Evolutionary conservation across 2,113 vertebrate species (phyloP).

Genomic region (Candoia aspera): DNA sequence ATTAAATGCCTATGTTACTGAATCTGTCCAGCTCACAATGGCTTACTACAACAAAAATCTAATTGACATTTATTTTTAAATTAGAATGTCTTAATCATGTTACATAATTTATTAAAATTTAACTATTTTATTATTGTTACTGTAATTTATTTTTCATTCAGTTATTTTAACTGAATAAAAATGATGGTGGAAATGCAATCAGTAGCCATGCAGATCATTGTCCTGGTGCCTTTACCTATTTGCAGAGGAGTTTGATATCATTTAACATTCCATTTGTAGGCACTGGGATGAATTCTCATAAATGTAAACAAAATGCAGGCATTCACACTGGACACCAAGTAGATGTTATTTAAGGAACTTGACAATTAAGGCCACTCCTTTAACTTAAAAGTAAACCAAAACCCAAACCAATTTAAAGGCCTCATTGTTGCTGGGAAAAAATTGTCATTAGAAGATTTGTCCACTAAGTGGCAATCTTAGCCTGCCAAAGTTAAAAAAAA

Average conservation of each 20-base stretch:
- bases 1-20: neutral
- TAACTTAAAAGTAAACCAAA: neutral
- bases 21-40: neutral
- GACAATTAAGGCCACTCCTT: neutral
- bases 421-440: slow-evolving; percentile 14
- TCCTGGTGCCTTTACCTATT: neutral
- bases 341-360: neutral
- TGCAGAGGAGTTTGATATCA: neutral
- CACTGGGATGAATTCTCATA: neutral
- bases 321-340: neutral
- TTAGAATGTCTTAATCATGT: neutral
- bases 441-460: slow-evolving; percentile 62
- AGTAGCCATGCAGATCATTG: neutral
- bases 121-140: neutral
- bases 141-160: neutral
- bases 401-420: neutral
- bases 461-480: slow-evolving; percentile 72
- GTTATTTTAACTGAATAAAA: neutral
- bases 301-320: neutral
- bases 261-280: neutral
- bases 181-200: neutral
- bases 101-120: neutral
- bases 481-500: slow-evolving; percentile 24
- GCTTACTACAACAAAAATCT: neutral
- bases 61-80: neutral